These are phyloP conservation scores for Drosophila antonietae DNA, from an alignment of 2,888 invertebrate species.

Conservation along the genomic window DNA sequence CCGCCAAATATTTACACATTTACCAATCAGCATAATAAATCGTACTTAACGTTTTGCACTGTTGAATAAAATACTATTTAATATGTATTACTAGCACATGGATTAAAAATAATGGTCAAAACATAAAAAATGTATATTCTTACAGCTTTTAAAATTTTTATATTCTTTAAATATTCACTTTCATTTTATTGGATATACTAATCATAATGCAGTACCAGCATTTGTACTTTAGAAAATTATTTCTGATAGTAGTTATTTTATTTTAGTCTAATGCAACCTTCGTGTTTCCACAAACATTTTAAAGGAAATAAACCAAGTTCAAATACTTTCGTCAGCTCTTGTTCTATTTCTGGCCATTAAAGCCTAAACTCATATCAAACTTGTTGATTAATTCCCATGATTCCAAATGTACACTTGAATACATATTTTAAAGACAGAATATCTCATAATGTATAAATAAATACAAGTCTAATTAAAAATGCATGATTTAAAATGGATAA, in stretches of 20 bases:
- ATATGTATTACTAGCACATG: neutral
- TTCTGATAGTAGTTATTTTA: neutral
- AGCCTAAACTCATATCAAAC: neutral
- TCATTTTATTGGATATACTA: neutral
- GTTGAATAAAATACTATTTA: neutral
- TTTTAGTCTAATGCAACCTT: neutral
- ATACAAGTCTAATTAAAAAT: too few relatives aligned
- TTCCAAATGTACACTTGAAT: neutral
- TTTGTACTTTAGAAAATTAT: neutral
- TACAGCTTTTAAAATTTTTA: neutral
- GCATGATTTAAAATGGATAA: too few relatives aligned
- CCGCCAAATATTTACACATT: neutral
- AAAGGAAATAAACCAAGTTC: neutral
- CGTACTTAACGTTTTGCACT: neutral
- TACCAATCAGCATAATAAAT: neutral
- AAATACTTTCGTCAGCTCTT: too few relatives aligned
- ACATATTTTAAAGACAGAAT: too few relatives aligned
- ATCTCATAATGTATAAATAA: too few relatives aligned
- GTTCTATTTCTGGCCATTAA: neutral
- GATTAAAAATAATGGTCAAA: neutral
- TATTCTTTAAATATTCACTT: neutral
- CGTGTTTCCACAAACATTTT: neutral
- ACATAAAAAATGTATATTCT: neutral
- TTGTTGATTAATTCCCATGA: neutral
- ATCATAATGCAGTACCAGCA: neutral